Evolutionary conservation across 1,140 invertebrate species (phyloP).

Genomic region (Bathynomus jamesi): DNA sequence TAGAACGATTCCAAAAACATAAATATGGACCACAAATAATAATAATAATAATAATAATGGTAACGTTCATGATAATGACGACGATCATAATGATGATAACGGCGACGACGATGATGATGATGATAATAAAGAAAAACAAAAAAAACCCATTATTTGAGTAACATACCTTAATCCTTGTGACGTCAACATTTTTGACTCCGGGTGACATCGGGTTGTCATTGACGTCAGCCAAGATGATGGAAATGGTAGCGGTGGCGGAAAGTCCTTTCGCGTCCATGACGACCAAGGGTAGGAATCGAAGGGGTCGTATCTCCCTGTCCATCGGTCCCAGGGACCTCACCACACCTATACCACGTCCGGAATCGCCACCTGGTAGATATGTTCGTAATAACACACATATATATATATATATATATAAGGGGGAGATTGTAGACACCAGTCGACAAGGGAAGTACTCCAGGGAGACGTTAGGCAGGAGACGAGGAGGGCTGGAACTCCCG

Average conservation of each 20-base stretch:
- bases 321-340: constrained; percentile 3
- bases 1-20: no score
- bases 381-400: no score
- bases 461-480: no score
- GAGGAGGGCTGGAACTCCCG: no score
- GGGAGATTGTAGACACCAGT: no score
- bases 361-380: not conserved
- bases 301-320: constrained; percentile 7
- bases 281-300: not conserved
- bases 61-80: not conserved
- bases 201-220: constrained; percentile 8
- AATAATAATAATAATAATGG: not conserved
- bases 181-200: constrained; percentile 1
- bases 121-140: not conserved
- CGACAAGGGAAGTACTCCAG: no score
- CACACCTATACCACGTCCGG: not conserved
- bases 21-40: not conserved
- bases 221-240: not conserved
- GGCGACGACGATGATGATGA: not conserved
- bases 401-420: no score
- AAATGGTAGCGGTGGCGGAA: constrained; percentile 3
- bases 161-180: constrained; percentile 2
- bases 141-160: no score
- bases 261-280: constrained; percentile 8
- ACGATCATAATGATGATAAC: not conserved